Base-by-base conservation (phyloP, 2,888 invertebrate genomes). In the Diaperis boleti region DNA sequence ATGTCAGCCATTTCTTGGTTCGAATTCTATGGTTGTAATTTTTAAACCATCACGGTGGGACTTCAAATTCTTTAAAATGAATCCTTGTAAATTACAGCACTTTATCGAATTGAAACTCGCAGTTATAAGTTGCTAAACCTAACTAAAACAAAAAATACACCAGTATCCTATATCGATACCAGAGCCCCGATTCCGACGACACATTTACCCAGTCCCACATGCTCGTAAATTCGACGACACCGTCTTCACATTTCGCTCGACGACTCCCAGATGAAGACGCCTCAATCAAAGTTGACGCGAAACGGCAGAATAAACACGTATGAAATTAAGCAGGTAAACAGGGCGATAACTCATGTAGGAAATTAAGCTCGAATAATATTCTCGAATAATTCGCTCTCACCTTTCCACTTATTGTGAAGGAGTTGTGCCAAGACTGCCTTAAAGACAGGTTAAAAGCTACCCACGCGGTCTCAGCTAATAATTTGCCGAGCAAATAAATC, bases 401-500 rank as follows among this genome's bases (percentile, higher is more conserved):
- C 68, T 71, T 66, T 66, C 59, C 47, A 64, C 68, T 68, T 68
- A 69, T 69, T 69, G 59, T 54, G 44, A 59, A 44, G 41, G 44
- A 59, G 26, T 47, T 49, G 52, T 62, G 66, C 60, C 65, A 62
- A 65, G 17, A 45, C 61, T 55, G 55, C 41, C 56, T 52, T 39
- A 22, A 56, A 54, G 47, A 61, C 54, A 54, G 54, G 44, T 20
- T 37, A 20, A 35, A 14, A 41, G 64, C 47, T 60, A 35, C 29
- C 65, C 57, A 61, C 64, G 61, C 71, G 64, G 61, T 57, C 62
- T 54, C 49, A 49, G 59, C 66, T 69, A 69, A 71, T 71, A 70
- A 71, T 71, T 72, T 66, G 69, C 68, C 64, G 62, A 66, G 67
- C 70, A 64, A 69, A 71, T 72, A 72, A 71, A 72, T 72, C 65